A percentile compares a stretch with the other conserved stretches of the same genome.
Evolutionary conservation across 2,113 vertebrate genomes (phyloP).

Genomic region (Oreochromis spilurus): DNA sequence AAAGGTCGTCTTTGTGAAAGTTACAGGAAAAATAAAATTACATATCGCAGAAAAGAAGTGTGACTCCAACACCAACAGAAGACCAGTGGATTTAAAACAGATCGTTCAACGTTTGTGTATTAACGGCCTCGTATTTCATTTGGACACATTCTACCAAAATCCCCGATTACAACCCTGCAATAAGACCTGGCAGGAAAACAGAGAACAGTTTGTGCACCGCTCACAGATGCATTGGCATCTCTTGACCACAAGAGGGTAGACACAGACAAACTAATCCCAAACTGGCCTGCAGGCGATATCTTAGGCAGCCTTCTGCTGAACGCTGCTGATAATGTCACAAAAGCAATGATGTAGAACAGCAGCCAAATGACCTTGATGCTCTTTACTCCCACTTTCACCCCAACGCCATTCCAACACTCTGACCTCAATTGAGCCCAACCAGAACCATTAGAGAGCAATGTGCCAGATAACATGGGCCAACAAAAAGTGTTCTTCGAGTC

Average conservation of each 20-base stretch:
- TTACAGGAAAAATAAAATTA: not conserved
- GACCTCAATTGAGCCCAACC: slow-evolving; percentile 48
- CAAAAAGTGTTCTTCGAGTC: slow-evolving; percentile 31
- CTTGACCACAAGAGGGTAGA: slow-evolving; percentile 46
- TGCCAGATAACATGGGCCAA: slow-evolving; percentile 52
- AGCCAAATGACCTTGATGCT: slow-evolving; percentile 61
- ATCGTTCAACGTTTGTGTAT: not conserved
- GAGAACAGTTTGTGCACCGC: not conserved
- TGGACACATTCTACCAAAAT: not conserved
- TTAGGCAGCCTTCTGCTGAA: slow-evolving; percentile 24
- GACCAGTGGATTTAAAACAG: not conserved
- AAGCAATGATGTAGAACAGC: slow-evolving; percentile 18
- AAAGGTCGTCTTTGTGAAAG: not conserved
- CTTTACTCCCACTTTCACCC: slow-evolving; percentile 49
- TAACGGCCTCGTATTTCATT: not conserved
- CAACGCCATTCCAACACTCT: slow-evolving; percentile 27
- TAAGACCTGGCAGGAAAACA: not conserved
- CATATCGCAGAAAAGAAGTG: not conserved
- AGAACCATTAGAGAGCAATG: slow-evolving; percentile 46
- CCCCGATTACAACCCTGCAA: not conserved
- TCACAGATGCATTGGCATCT: not conserved
- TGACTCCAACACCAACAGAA: not conserved
- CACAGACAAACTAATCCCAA: not conserved
- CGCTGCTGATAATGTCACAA: slow-evolving; percentile 46
- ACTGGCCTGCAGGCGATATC: not conserved